phyloP scores from a whole-genome alignment of 2,888 invertebrate genomes.

The Anthophora plumipes region DNA sequence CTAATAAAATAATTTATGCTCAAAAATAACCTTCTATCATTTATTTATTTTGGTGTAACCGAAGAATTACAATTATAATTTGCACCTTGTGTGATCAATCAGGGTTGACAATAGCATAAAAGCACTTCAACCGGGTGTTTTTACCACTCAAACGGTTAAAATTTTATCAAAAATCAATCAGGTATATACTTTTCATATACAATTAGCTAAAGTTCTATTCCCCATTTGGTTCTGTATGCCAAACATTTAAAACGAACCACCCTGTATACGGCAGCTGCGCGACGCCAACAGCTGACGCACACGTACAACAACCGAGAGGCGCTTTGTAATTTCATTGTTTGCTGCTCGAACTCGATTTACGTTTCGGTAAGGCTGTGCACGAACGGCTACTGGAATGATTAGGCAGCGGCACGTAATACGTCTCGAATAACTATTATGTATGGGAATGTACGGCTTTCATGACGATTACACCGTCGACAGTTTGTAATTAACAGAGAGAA shows the following conservation, averaged over 20 bases:
- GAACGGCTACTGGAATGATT: constrained; percentile 46
- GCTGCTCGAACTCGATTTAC: constrained; percentile 39
- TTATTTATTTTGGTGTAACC: too few species aligned
- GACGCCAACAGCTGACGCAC: constrained; percentile 78
- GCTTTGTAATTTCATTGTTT: constrained; percentile 63
- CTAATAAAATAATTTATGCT: too few species aligned
- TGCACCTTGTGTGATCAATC: too few species aligned
- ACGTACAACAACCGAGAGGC: constrained; percentile 44
- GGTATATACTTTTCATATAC: too few species aligned
- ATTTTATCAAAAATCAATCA: too few species aligned
- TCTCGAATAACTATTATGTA: constrained; percentile 49
- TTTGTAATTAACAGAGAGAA: constrained; percentile 41
- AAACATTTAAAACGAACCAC: constrained; percentile 45
- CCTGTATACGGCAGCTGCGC: constrained; percentile 73
- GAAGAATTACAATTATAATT: too few species aligned
- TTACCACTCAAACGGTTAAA: too few species aligned
- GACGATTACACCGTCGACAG: constrained; percentile 14
- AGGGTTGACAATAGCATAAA: too few species aligned
- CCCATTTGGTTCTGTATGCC: neutral
- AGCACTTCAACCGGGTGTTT: too few species aligned
- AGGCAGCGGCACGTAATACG: constrained; percentile 24
- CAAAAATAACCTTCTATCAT: too few species aligned
- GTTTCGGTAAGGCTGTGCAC: constrained; percentile 12
- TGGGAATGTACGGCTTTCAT: constrained; percentile 3
- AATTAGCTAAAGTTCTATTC: constrained; percentile 26